Base-by-base conservation (phyloP, 2,113 vertebrate species). In the Lepus timidus region DNA sequence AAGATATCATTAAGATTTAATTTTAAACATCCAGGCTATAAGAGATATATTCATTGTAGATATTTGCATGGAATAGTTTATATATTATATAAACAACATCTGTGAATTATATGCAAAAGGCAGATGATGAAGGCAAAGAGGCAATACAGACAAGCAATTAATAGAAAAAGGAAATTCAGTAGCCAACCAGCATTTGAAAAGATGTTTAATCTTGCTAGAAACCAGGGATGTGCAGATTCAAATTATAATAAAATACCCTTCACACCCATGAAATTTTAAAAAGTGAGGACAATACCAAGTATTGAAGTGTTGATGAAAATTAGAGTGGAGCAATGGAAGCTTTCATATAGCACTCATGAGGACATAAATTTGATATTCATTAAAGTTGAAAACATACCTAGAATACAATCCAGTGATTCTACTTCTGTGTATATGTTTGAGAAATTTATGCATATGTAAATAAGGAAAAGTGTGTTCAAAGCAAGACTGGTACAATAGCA, bases 341-440 rank as follows among this genome's bases (percentile, higher is more conserved):
- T 31, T 39, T 91, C 52, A 64, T 55, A 39, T 16, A 49, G 14
- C 68, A 62, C 80, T 74, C 2, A n/a, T 62, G 39, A n/a, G 20
- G 17, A 44, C 65, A 68, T 36, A 84, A 78, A 71, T 90, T 73
- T 95, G 22, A 1, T 9, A 51, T 87, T 71, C 67, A 76, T 71
- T 87, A 73, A 84, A 84, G 67, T 49, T 76, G 73, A 87, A 87
- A 4, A 51, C 74, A 75, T 68, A 36, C n/a, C 61, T 87, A 25
- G 11, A 39, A 11, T 64, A 81, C 39, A 88, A 64, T 29, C 51
- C n/a, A 93, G 23, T 1, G 68, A 20, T 68, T 73, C 71, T 84
- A 33, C 74, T 87, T 7, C 36, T 91, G 84, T 71, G 27, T 70
- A 31, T 68, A 29, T 87, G 27, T 95, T 88, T 75, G 87, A 95